Base-by-base conservation (phyloP, 2,888 invertebrate species). In the Cantharis nigra region DNA sequence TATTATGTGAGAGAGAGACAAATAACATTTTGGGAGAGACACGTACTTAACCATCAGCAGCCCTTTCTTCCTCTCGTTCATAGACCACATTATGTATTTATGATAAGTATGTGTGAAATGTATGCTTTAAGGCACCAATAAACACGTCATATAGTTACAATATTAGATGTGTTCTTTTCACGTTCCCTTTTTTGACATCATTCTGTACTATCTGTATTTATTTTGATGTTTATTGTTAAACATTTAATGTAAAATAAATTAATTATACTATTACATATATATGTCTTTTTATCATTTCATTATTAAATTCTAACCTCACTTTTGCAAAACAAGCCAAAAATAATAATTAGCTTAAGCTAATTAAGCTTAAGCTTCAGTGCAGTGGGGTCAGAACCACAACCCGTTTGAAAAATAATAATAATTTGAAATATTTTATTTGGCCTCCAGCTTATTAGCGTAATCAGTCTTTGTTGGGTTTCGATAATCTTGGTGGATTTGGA, bases 71-170 rank as follows among this genome's bases (percentile, higher is more conserved):
- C 86, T 85, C 85, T 81, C 80, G 75, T 81, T 78, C 74, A 78
- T 76, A 78, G 79, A 81, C 81, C 82, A 82, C 79, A 80, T 80
- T 81, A 80, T 80, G 79, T 80, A 80, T 81, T 82, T 82, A 80
- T 79, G 77, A 80, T 80, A 80, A 79, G 80, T 82, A 87, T 88
- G 89, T 88, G 87, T 88, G 89, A 87, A 86, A 86, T 85, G 88
- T 89, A 89, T 88, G 88, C 87, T 87, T 88, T 88, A 88, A 88
- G 87, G 88, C 87, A 88, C 87, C 86, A 87, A 87, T 91, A 92
- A 89, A 92, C 91, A 92, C 91, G 91, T 91, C 91, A 91, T 91
- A 91, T 91, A 90, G 91, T 91, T 92, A 91, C 91, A 91, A 91
- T 91, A 90, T 82, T 82, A 83, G 79, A 79, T 80, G 81, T 82